Conservation (phyloP, 2,797 vertebrate species). For the Buphagus erythrorhynchus region DNA sequence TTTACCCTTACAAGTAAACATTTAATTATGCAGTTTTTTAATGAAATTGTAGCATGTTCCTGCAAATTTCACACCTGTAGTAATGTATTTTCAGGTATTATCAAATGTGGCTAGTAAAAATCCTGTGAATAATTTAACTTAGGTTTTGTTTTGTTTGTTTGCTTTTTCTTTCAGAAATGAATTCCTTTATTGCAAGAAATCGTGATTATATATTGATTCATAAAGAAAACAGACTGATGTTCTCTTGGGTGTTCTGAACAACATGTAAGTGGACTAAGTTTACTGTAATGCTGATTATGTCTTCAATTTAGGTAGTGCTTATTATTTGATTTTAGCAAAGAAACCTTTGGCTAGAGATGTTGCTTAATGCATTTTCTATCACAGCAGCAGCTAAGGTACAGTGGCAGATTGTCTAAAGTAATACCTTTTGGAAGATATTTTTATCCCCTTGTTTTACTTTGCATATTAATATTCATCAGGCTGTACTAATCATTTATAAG, state of each 20-base stretch:
- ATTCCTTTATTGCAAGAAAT: not conserved
- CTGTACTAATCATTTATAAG: not conserved
- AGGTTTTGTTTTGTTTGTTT: not conserved
- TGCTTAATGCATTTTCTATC: not conserved
- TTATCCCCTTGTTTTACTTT: not conserved
- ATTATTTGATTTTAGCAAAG: not conserved
- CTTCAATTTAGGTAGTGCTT: not conserved
- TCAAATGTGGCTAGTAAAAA: not conserved
- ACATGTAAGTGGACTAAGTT: constrained; percentile 52
- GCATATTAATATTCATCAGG: not conserved
- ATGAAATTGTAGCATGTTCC: not conserved
- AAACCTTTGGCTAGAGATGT: not conserved
- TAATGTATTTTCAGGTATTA: not conserved
- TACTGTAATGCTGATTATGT: not conserved
- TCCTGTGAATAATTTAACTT: not conserved
- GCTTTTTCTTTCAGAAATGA: constrained; percentile 69
- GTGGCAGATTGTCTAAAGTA: not conserved
- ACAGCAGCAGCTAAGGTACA: not conserved
- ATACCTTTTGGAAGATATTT: not conserved
- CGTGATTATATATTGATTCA: not conserved
- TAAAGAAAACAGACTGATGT: not conserved
- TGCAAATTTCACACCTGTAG: not conserved
- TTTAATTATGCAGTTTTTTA: not conserved
- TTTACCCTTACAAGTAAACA: not conserved
- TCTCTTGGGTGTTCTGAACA: not conserved